Percentiles rank a stretch among this genome's conserved stretches.
phyloP scores from a whole-genome alignment of 2,888 invertebrate species.

The Apomyelois bistriatella region DNA sequence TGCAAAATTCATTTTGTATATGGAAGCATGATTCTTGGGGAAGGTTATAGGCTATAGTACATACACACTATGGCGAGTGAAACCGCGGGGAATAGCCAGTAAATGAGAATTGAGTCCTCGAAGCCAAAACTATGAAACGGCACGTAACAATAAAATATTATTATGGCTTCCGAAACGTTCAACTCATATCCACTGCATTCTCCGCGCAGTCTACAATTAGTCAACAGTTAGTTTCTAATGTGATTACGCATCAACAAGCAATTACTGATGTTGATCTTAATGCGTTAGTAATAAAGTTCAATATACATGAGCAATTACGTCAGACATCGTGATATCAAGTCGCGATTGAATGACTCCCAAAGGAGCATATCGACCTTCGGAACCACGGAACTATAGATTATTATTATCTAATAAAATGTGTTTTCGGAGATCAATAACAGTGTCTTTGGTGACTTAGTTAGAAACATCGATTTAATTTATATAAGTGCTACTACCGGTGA shows the following conservation, averaged over 20 bases:
- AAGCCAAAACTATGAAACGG: neutral
- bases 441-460: no score
- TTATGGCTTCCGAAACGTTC: neutral
- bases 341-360: constrained; percentile 16
- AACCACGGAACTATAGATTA: constrained; percentile 1
- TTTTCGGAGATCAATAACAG: neutral
- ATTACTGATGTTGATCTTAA: neutral
- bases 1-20: no score
- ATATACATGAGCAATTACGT: constrained; percentile 4
- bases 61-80: no score
- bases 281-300: neutral
- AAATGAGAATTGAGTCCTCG: no score
- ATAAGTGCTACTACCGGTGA: no score
- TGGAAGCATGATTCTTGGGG: no score
- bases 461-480: no score
- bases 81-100: no score
- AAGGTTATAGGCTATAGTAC: no score
- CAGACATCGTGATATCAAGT: constrained; percentile 14
- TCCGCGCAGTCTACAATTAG: neutral
- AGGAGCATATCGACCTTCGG: constrained; percentile 18
- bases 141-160: neutral
- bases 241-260: neutral
- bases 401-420: neutral
- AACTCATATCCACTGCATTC: neutral
- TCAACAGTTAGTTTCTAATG: neutral